A percentile compares a stretch with the other conserved stretches of the same genome.
Evolutionary conservation across 1,140 invertebrate species (phyloP).

Genomic region (Harpegnathos saltator): DNA sequence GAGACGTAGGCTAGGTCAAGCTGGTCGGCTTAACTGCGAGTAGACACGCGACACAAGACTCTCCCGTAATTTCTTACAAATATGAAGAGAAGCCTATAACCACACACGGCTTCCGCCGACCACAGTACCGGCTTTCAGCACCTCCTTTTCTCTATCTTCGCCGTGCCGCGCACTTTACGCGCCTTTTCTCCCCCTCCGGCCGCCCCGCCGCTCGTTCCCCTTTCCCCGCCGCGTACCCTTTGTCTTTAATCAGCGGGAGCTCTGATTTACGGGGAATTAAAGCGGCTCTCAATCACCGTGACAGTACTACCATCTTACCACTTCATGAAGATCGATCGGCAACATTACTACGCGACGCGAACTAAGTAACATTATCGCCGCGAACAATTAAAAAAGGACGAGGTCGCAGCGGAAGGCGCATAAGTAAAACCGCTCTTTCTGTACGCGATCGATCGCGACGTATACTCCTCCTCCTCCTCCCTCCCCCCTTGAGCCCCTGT

Average conservation of each 20-base stretch:
- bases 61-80: slow-evolving; percentile 74
- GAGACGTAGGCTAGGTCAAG: slow-evolving; percentile 65
- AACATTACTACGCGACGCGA: slow-evolving; percentile 43
- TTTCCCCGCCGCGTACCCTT: slow-evolving; percentile 28
- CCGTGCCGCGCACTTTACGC: slow-evolving; percentile 40
- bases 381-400: slow-evolving; percentile 47
- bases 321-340: slow-evolving; percentile 52
- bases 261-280: slow-evolving; percentile 65
- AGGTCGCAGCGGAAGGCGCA: neutral
- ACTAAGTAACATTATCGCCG: slow-evolving; percentile 56
- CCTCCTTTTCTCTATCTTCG: slow-evolving; percentile 63
- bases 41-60: slow-evolving; percentile 77
- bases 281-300: slow-evolving; percentile 53
- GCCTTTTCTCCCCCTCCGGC: neutral
- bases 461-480: neutral
- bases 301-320: slow-evolving; percentile 56
- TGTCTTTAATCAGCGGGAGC: slow-evolving; percentile 61
- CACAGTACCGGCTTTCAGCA: slow-evolving; percentile 62
- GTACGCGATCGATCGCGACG: slow-evolving; percentile 36
- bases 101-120: too few relatives aligned
- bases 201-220: slow-evolving; percentile 4
- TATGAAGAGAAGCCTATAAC: slow-evolving; percentile 66
- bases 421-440: slow-evolving; percentile 35
- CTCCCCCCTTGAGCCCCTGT: slow-evolving; percentile 33
- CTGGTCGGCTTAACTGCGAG: slow-evolving; percentile 70